These are phyloP conservation scores for Danio jaintianensis DNA, from an alignment of 2,797 vertebrate species.

Conservation along the genomic window DNA sequence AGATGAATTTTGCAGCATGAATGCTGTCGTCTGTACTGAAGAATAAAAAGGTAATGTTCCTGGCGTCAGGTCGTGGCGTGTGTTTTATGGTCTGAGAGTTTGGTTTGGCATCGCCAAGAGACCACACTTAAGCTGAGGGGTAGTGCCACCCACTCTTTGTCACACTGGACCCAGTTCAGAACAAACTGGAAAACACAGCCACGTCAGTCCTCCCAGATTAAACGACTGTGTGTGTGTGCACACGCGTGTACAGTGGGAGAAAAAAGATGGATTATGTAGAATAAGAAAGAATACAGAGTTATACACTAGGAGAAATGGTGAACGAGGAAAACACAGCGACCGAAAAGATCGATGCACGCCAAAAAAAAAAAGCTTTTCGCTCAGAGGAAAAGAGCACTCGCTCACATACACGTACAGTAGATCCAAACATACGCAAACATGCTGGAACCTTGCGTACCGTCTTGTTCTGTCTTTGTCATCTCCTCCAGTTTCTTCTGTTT, in stretches of 20 bases:
- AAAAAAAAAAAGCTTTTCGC: constrained; percentile 40
- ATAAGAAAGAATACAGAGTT: constrained; percentile 28
- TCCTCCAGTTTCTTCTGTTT: constrained; percentile 99
- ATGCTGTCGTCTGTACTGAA: constrained; percentile 70
- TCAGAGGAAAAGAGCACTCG: constrained; percentile 24
- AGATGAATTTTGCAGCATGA: constrained; percentile 66
- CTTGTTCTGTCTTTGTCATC: constrained; percentile 98
- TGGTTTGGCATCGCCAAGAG: constrained; percentile 73
- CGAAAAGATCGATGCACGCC: constrained; percentile 43
- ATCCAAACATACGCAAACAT: constrained; percentile 51
- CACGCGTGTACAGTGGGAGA: constrained; percentile 42
- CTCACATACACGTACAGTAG: constrained; percentile 47
- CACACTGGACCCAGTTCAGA: constrained; percentile 78
- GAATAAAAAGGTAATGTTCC: constrained; percentile 81
- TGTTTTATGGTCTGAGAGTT: constrained; percentile 79
- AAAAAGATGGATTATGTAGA: constrained; percentile 48
- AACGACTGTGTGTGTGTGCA: constrained; percentile 40
- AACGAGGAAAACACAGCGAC: constrained; percentile 40
- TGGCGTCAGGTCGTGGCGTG: constrained; percentile 73
- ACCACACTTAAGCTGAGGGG: constrained; percentile 79
- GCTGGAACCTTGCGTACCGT: constrained; percentile 82
- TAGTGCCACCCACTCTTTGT: constrained; percentile 79
- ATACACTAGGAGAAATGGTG: constrained; percentile 1
- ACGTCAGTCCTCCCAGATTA: constrained; percentile 74
- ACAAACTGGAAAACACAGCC: constrained; percentile 82